Evolutionary conservation across 1,140 invertebrate species (phyloP), one percentile per base, ranked within the genome.

Genomic region (Pentalonia nigronervosa): DNA sequence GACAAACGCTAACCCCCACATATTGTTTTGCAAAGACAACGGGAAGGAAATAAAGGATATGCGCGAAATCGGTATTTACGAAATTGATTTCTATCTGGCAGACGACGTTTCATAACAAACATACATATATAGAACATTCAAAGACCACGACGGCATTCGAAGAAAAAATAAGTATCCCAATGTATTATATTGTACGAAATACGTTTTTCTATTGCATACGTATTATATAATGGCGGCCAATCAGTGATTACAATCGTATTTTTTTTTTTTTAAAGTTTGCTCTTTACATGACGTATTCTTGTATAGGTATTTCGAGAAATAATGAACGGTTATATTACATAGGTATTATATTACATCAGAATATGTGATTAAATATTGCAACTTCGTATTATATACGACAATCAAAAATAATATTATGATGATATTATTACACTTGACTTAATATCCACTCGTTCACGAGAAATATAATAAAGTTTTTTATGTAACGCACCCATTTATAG

Each of bases 31-130:
- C 25, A 56, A 14, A 25, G 56, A 90, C 89, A 7, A 90, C 89
- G 1, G 41, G 53, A 67, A 25, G 56, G 41, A 90, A 48, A 50
- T 25, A 48, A 92, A 48, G 81, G 1, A 83, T 92, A 92, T 83
- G 90, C 90, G 48, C 90, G 48, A 83, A 92, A 91, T 81, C 67
- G 90, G 60, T 81, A 48, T 53, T 21, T 81, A 81, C 17, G 30
- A 91, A 81, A 92, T 92, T 92, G 90, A 92, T 92, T 92, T 92
- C 90, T 81, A 83, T 50, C n/a, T 47, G 36, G 45, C 53, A 41
- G 41, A n/a, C 83, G 36, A 41, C 36, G 23, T 84, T 14, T n/a
- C n/a, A n/a, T 76, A 76, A 76, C n/a, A 76, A n/a, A 76, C 14
- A 76, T 76, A 76, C 1, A 41, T 41, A 41, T 41, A 41, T 76